Base-by-base conservation (phyloP, 2,113 vertebrate species). In the Suncus etruscus region DNA sequence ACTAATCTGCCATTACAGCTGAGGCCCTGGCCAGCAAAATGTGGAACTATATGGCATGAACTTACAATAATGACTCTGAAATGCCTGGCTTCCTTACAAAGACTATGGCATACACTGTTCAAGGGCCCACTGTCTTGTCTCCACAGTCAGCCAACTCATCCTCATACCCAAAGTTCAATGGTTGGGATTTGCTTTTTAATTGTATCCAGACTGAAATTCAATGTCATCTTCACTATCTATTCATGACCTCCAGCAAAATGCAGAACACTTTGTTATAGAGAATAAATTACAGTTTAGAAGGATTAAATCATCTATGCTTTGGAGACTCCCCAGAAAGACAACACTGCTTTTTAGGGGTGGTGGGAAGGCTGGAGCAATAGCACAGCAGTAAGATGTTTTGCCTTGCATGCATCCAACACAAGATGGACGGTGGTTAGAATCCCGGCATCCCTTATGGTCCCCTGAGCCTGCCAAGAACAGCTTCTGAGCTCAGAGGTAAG, bases 261-360 rank as follows among this genome's bases (percentile, higher is more conserved):
- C 91, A 94, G 88, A 9, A 22, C 10, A 16, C 29, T 73, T 90
- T 77, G 81, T 93, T 86, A 89, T 0, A 88, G 79, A 45, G 74
- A 90, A 86, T 80, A 72, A 82, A 91, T 86, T 94, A 83, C 54
- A 88, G 31, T 54, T 95, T 70, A 48, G 69, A 91, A 88, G 93
- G 48, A 48, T 84, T 94, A 88, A 89, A n/a, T 86, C 70, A 78
- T 91, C 51, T 51, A 51, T 73, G 69, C 51, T 94, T 65, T 94
- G 93, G 79, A 87, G 80, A 51, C 50, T 73, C 85, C 88, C 20
- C 20, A 16, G 79, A 24, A 9, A 50, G 65, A 91, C 45, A 16
- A 81, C 22, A 69, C 39, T 58, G 77, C 39, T 31, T 90, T 92
- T 66, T n/a, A 69, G 5, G 5, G 5, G 39, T 39, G 39, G 39